Evolutionary conservation across 2,797 vertebrate genomes (phyloP).

Genomic region (Ptychadena robeensis): DNA sequence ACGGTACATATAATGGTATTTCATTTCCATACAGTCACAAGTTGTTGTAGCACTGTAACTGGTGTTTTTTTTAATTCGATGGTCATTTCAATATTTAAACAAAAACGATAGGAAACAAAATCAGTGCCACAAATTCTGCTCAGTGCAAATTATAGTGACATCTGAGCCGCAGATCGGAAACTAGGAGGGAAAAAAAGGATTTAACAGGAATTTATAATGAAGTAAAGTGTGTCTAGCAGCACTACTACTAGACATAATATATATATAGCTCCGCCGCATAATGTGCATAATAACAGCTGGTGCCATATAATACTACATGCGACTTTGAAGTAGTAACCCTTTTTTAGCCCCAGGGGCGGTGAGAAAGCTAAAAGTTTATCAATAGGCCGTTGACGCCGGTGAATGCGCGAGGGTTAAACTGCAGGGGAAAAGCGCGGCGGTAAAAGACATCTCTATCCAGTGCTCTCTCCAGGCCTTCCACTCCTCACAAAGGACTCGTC

Average conservation of each 20-base stretch:
- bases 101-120: conserved; percentile 9
- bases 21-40: not conserved
- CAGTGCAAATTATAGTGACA: conserved; percentile 28
- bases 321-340: conserved; percentile 20
- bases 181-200: conserved; percentile 30
- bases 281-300: conserved; percentile 48
- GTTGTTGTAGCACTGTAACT: not conserved
- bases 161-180: conserved; percentile 27
- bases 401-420: conserved; percentile 19
- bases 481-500: conserved; percentile 9
- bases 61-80: not conserved
- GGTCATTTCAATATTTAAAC: not conserved
- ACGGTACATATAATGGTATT: not conserved
- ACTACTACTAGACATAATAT: conserved; percentile 47
- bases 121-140: conserved; percentile 6
- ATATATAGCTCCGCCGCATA: conserved; percentile 29
- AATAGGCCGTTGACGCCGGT: not conserved
- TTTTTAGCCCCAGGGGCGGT: not conserved
- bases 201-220: conserved; percentile 42
- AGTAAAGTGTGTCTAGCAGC: conserved; percentile 29
- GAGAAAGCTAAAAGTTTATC: not conserved
- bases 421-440: conserved; percentile 14
- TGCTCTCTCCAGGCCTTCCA: conserved; percentile 10
- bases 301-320: conserved; percentile 29
- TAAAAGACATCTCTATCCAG: conserved; percentile 30